A percentile compares a stretch with the other conserved stretches of the same genome.
phyloP scores from a whole-genome alignment of 2,888 invertebrate genomes.

The Fabriciana adippe region DNA sequence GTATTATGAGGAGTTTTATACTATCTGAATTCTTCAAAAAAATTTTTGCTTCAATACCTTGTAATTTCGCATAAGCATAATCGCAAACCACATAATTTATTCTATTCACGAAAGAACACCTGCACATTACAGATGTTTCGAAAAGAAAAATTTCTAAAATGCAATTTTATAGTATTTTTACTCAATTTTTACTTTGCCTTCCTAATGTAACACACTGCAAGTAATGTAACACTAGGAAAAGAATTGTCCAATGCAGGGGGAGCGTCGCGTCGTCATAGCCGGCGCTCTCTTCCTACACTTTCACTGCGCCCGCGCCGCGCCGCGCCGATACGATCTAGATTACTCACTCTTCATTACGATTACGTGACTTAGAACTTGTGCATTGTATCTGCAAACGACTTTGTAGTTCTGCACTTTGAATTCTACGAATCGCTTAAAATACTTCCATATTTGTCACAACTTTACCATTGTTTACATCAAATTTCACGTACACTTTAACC shows the following conservation, averaged over 20 bases:
- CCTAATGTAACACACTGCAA: neutral
- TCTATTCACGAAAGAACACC: no score
- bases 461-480: no score
- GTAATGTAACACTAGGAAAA: neutral
- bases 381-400: neutral
- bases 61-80: no score
- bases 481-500: neutral
- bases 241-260: neutral
- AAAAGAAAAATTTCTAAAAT: no score
- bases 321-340: constrained; percentile 24
- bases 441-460: no score
- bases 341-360: constrained; percentile 24
- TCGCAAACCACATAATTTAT: no score
- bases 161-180: no score
- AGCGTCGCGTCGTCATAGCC: neutral
- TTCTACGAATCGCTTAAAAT: neutral
- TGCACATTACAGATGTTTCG: no score
- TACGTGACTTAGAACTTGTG: constrained; percentile 16
- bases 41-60: no score
- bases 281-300: constrained; percentile 25
- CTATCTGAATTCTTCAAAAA: no score
- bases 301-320: constrained; percentile 26
- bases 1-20: no score
- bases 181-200: neutral
- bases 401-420: neutral